Percentiles rank a stretch among this genome's conserved stretches.
Evolutionary conservation across 2,113 vertebrate species (phyloP).

Genomic region (Python bivittatus): DNA sequence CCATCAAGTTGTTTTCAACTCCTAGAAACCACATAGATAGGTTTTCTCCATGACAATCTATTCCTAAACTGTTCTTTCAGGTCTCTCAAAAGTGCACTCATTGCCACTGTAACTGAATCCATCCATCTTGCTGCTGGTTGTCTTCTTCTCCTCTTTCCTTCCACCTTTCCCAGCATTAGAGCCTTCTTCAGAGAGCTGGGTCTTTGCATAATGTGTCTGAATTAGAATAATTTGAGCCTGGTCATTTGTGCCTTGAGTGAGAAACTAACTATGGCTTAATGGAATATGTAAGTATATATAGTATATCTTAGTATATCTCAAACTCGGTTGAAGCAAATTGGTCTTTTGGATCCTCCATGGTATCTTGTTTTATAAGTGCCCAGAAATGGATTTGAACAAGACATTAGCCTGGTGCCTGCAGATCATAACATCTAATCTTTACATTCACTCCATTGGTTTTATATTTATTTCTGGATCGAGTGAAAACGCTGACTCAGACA

Average conservation of each 20-base stretch:
- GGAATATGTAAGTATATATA: neutral
- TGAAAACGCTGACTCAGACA: neutral
- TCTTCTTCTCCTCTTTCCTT: neutral
- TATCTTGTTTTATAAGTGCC: neutral
- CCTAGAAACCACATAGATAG: neutral
- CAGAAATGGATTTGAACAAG: neutral
- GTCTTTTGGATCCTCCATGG: neutral
- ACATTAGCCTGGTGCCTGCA: neutral
- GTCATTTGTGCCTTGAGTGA: neutral
- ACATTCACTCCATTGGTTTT: neutral
- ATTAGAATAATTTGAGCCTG: neutral
- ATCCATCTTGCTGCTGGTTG: too few species aligned
- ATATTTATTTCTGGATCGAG: neutral
- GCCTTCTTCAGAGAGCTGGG: neutral
- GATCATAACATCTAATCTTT: neutral
- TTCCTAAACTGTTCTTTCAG: neutral
- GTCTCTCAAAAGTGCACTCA: neutral
- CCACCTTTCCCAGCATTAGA: neutral
- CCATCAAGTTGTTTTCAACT: neutral
- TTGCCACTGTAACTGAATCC: neutral
- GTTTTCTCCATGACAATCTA: neutral
- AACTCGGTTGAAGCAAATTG: neutral
- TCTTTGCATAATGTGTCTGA: neutral
- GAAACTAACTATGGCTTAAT: neutral
- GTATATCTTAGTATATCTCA: neutral